phyloP scores from a whole-genome alignment of 2,888 invertebrate species.

The Melanchra persicariae region DNA sequence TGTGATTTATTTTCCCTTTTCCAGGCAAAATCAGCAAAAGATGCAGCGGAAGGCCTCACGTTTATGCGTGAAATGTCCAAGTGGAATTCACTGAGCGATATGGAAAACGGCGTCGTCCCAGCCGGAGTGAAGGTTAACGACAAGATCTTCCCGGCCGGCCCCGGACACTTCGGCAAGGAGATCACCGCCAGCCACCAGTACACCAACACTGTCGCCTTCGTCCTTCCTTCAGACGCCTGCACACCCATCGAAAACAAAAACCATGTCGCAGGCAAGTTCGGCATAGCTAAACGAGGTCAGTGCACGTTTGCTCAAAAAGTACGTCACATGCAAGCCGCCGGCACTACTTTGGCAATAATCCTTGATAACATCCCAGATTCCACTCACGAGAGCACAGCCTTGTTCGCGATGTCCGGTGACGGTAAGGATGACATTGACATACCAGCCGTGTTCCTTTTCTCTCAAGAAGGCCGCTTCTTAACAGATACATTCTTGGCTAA shows the following conservation, averaged over 20 bases:
- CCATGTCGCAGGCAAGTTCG: constrained; percentile 93
- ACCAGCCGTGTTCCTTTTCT: constrained; percentile 97
- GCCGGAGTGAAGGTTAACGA: constrained; percentile 77
- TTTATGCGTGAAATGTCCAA: constrained; percentile 99
- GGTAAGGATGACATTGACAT: constrained; percentile 96
- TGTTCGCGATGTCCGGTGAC: constrained; percentile 99
- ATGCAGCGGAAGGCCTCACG: constrained; percentile 97
- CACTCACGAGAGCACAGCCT: constrained; percentile 93
- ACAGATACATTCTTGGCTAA: constrained; percentile 90
- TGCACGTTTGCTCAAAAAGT: constrained; percentile 99
- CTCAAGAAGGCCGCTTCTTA: constrained; percentile 94
- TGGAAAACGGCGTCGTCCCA: constrained; percentile 84
- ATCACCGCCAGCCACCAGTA: constrained; percentile 92
- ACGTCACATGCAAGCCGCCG: constrained; percentile 94
- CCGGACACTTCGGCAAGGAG: constrained; percentile 97
- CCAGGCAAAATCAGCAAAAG: constrained; percentile 95
- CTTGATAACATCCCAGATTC: constrained; percentile 95
- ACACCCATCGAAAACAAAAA: constrained; percentile 89
- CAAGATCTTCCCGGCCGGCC: constrained; percentile 92
- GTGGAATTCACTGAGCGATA: constrained; percentile 94
- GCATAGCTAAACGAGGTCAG: constrained; percentile 96
- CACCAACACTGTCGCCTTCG: constrained; percentile 92
- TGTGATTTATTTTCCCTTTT: neutral
- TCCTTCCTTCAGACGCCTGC: constrained; percentile 94
- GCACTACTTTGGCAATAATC: constrained; percentile 96